These are phyloP conservation scores for Sceloporus tristichus DNA, from an alignment of 2,113 vertebrate species.

Conservation along the genomic window DNA sequence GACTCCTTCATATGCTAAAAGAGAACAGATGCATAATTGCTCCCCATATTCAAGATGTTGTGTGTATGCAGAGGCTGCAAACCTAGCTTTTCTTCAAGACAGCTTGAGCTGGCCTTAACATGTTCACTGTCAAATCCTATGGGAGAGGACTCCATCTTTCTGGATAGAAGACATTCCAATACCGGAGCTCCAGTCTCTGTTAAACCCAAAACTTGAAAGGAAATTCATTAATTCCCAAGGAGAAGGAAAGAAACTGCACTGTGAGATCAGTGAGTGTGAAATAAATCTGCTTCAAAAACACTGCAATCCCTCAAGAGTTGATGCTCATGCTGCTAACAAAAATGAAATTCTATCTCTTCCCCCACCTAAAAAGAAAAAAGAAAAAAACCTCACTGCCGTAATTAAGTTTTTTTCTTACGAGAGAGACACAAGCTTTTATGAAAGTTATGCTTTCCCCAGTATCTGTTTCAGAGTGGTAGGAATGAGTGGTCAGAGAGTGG, in stretches of 20 bases:
- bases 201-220: constrained; percentile 25
- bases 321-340: background rate
- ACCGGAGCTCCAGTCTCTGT: background rate
- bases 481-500: background rate
- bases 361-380: background rate
- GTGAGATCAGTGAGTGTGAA: constrained; percentile 17
- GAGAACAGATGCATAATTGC: background rate
- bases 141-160: background rate
- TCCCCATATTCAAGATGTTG: background rate
- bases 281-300: constrained; percentile 18
- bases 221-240: constrained; percentile 7
- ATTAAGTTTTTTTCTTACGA: background rate
- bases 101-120: background rate
- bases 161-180: background rate
- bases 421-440: background rate
- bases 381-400: background rate
- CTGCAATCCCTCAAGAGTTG: background rate
- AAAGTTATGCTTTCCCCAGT: background rate
- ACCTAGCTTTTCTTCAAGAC: background rate
- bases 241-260: background rate
- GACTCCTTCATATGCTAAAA: no score
- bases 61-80: no score
- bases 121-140: background rate
- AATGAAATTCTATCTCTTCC: background rate
- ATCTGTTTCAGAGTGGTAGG: background rate